Percentiles rank a stretch among this genome's conserved stretches.
Evolutionary conservation across 2,797 vertebrate species (phyloP).

Genomic region (Rhadinocentrus ornatus): DNA sequence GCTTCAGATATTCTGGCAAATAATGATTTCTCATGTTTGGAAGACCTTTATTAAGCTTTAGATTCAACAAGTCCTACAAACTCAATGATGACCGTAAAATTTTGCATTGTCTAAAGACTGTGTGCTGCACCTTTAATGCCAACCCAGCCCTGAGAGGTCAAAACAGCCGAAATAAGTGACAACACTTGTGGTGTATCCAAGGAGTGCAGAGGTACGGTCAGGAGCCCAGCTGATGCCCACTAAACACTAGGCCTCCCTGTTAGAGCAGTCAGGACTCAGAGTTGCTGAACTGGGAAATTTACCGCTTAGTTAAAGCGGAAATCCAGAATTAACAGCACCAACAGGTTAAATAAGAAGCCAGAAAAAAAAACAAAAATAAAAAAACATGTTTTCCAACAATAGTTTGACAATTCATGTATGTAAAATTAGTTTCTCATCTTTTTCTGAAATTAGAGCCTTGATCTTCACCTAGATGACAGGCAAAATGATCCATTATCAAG

Average conservation of each 20-base stretch:
- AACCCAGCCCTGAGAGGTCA: not conserved
- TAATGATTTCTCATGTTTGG: slow-evolving; percentile 3
- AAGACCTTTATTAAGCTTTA: not conserved
- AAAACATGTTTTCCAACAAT: not conserved
- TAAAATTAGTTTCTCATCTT: not conserved
- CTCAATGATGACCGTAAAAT: not conserved
- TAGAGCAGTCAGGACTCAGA: not conserved
- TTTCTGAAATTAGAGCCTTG: not conserved
- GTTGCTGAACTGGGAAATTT: not conserved
- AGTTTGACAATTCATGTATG: not conserved
- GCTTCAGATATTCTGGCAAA: slow-evolving; percentile 16
- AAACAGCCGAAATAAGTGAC: slow-evolving; percentile 3
- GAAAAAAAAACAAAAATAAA: no score
- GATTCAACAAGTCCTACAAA: not conserved
- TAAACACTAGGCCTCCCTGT: not conserved
- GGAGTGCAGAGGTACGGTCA: not conserved
- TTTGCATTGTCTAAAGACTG: not conserved
- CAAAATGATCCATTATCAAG: not conserved
- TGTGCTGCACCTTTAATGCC: not conserved
- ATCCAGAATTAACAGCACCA: not conserved
- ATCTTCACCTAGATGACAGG: not conserved
- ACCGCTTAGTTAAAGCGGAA: not conserved
- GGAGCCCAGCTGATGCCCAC: slow-evolving; percentile 14
- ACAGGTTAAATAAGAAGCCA: not conserved
- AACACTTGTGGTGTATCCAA: not conserved